Evolutionary conservation across 2,888 invertebrate genomes (phyloP), one percentile per base, ranked within the genome.

Genomic region (Helobdella robusta): DNA sequence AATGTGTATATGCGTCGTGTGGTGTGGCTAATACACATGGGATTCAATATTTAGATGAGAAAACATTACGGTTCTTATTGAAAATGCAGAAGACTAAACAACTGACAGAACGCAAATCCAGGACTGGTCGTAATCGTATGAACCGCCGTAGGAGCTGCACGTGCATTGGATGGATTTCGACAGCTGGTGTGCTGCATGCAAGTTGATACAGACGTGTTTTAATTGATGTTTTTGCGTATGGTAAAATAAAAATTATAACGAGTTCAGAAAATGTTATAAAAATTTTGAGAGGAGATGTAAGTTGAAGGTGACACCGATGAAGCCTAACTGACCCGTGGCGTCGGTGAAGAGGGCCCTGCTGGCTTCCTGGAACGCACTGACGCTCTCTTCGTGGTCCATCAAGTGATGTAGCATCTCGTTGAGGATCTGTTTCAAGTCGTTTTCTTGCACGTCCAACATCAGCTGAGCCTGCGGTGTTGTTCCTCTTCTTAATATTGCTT

Each of bases 41-140:
- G n/a, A n/a, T n/a, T n/a, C n/a, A n/a, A n/a, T n/a, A n/a, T n/a
- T n/a, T n/a, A n/a, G n/a, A n/a, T n/a, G n/a, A n/a, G n/a, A n/a
- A n/a, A n/a, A n/a, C n/a, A n/a, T n/a, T n/a, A n/a, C n/a, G n/a
- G n/a, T n/a, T n/a, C n/a, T n/a, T n/a, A n/a, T n/a, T n/a, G n/a
- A n/a, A n/a, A n/a, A n/a, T n/a, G n/a, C n/a, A n/a, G n/a, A n/a
- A n/a, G n/a, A n/a, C n/a, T n/a, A n/a, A n/a, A n/a, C n/a, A n/a
- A 68, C 82, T 82, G 75, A 84, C 83, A 83, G 76, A 40, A 82
- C 81, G 73, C 83, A 83, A 46, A 84, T 78, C 84, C 84, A 84
- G 2, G 83, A 83, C 72, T 84, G 84, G 72, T 84, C 84, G 73
- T 82, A 83, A 70, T 83, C 83, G 68, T 82, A 81, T 20, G 81